These are phyloP conservation scores for Pseudopipra pipra DNA, from an alignment of 2,113 vertebrate genomes.

Conservation along the genomic window DNA sequence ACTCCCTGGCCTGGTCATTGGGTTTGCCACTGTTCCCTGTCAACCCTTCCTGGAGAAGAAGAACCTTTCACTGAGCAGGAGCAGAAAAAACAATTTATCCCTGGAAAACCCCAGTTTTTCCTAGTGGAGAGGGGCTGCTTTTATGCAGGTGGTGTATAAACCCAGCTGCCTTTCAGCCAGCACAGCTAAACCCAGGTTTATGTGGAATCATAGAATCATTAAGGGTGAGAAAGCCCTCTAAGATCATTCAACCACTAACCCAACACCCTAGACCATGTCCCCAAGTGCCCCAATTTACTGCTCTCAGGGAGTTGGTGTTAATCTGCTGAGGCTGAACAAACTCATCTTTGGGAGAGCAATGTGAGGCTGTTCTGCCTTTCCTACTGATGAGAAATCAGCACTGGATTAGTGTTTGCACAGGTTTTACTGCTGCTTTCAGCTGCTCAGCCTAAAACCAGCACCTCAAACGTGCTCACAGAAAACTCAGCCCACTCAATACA, in stretches of 20 bases:
- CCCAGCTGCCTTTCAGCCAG: not conserved
- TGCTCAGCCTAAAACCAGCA: not conserved
- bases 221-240: not conserved
- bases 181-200: not conserved
- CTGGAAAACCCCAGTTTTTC: not conserved
- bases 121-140: not conserved
- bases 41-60: not conserved
- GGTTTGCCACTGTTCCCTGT: not conserved
- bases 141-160: not conserved
- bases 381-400: accelerated
- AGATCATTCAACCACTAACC: not conserved
- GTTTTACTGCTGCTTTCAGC: not conserved
- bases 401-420: not conserved
- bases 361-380: not conserved
- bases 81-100: not conserved
- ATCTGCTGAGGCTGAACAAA: accelerated
- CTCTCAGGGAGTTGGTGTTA: not conserved
- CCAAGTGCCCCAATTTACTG: not conserved
- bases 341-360: not conserved
- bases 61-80: not conserved
- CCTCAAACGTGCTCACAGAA: accelerated
- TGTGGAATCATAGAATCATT: not conserved
- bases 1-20: not conserved
- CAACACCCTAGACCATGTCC: not conserved
- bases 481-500: not conserved